A percentile compares a stretch with the other conserved stretches of the same genome.
phyloP scores from a whole-genome alignment of 2,888 invertebrate species.

The Microchrysa polita region DNA sequence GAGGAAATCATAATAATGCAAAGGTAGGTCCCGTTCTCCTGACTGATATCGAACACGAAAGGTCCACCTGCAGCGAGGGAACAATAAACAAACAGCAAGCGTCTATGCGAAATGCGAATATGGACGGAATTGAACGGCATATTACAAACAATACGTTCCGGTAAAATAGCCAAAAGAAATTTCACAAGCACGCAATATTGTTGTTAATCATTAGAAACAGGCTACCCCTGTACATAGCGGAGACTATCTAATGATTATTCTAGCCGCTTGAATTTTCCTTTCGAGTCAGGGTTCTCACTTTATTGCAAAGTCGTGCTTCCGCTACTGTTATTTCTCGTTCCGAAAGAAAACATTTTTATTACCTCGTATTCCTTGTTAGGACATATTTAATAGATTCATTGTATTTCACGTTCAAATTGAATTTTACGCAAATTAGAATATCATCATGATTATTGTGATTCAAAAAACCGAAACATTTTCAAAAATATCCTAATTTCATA shows the following conservation, averaged over 20 bases:
- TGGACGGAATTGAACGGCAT: constrained; percentile 13
- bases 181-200: constrained; percentile 49
- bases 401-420: too few species aligned
- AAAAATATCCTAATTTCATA: too few species aligned
- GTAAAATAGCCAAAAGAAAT: constrained; percentile 28
- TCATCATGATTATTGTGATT: too few species aligned
- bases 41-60: not conserved
- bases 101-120: not conserved
- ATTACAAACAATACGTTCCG: constrained; percentile 7
- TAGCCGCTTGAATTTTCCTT: not conserved
- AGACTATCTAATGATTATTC: constrained; percentile 39
- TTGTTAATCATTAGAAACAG: constrained; percentile 49
- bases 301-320: too few species aligned
- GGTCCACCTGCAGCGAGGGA: constrained; percentile 28
- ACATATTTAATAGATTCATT: too few species aligned
- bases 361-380: too few species aligned
- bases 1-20: constrained; percentile 37
- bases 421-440: too few species aligned
- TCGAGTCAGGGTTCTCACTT: not conserved
- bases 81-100: constrained; percentile 27
- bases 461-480: too few species aligned
- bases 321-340: too few species aligned
- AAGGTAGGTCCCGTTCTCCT: constrained; percentile 13
- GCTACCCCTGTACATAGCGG: not conserved
- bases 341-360: too few species aligned